Evolutionary conservation across 1,140 invertebrate genomes (phyloP), one percentile per base, ranked within the genome.

Genomic region (Battus philenor): DNA sequence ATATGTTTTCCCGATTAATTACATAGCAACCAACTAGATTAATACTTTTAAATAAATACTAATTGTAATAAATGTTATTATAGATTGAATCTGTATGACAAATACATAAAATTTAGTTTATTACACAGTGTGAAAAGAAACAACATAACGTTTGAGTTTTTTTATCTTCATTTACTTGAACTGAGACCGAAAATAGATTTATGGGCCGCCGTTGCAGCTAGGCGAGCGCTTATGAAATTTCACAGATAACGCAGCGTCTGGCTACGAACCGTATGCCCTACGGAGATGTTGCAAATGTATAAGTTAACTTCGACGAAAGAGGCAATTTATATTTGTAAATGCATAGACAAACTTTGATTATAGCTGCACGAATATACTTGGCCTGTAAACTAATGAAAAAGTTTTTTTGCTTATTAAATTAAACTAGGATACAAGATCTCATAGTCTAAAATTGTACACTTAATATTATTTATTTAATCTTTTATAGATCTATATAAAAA

Each of bases 221-320:
- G 16, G 38, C 38, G 5, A 13, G 15, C 9, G 38, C 22, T 41
- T 41, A 29, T 41, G 38, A 41, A 41, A 41, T 41, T 41, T 29
- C n/a, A 3, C 38, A 41, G 38, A 41, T 41, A 41, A 27, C 38
- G 13, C 38, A 6, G 38, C 24, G 24, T 29, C 38, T 41, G 26
- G 26, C 24, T 41, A 16, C 38, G 5, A 39, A 39, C 6, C 36
- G 26, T 41, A 22, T 26, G 38, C 26, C 24, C 38, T 29, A 16
- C 36, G 16, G 15, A 29, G 26, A 41, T 41, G 38, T 41, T 29
- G 24, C 36, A 39, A 41, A 41, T 26, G 18, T 17, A n/a, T 41
- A 10, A 16, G 24, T 26, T n/a, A 4, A 26, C 38, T 26, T 4
- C n/a, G 17, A 9, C 3, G 22, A 4, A 27, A 27, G 11, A 24